Percentiles rank a stretch among this genome's conserved stretches.
These are phyloP conservation scores for Mythimna pallens DNA, from an alignment of 2,888 invertebrate genomes.

Conservation along the genomic window DNA sequence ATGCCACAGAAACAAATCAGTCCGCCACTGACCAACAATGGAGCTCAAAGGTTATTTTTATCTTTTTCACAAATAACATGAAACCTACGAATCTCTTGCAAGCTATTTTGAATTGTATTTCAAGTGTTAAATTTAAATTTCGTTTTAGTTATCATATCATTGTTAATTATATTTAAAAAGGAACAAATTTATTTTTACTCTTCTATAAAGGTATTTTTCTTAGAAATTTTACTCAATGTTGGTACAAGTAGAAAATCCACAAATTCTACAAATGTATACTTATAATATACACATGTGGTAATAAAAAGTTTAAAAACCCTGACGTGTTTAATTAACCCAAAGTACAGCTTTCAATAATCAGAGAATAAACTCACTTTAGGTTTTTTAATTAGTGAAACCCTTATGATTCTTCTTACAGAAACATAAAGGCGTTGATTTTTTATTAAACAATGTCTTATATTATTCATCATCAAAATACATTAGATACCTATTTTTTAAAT, in stretches of 20 bases:
- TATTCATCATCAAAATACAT: too few relatives aligned
- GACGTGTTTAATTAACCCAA: conserved; percentile 3
- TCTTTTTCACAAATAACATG: conserved; percentile 34
- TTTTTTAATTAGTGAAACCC: not conserved
- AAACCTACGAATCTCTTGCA: conserved; percentile 47
- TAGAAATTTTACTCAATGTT: conserved; percentile 58
- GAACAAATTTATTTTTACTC: conserved; percentile 54
- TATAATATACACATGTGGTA: conserved; percentile 21
- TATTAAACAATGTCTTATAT: too few relatives aligned
- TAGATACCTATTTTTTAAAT: not conserved
- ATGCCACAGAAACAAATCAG: not conserved
- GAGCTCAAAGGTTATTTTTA: conserved; percentile 31
- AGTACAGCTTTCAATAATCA: not conserved
- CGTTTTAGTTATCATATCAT: conserved; percentile 51
- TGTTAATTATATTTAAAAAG: conserved; percentile 43
- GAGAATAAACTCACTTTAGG: not conserved
- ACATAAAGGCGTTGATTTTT: too few relatives aligned
- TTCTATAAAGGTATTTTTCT: conserved; percentile 57
- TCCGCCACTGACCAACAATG: conserved; percentile 18
- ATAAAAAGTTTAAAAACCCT: conserved; percentile 21
- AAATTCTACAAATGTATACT: conserved; percentile 33
- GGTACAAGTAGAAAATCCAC: conserved; percentile 29
- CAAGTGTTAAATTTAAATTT: conserved; percentile 44
- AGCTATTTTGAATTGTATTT: conserved; percentile 58
- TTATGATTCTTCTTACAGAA: too few relatives aligned